phyloP scores from a whole-genome alignment of 2,888 invertebrate species.

The Abrostola triplasia region DNA sequence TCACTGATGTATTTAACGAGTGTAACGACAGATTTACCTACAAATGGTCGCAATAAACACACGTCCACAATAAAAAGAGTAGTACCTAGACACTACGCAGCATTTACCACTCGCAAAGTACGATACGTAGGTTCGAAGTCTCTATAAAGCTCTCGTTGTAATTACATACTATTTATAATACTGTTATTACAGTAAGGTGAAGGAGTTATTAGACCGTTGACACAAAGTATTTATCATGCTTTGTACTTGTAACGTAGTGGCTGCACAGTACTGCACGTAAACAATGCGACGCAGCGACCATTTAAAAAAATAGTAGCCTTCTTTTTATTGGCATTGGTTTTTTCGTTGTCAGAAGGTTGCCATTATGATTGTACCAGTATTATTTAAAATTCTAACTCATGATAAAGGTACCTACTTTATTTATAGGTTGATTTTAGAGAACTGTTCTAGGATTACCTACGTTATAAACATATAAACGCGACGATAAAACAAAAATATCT shows the following conservation, averaged over 20 bases:
- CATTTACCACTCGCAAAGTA: neutral
- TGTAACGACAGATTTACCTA: too few species aligned
- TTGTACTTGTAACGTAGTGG: constrained; percentile 1
- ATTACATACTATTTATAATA: constrained; percentile 16
- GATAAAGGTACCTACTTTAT: too few species aligned
- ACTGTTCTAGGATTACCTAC: too few species aligned
- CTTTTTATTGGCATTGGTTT: constrained; percentile 17
- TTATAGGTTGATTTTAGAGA: too few species aligned
- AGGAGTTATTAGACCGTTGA: constrained; percentile 31
- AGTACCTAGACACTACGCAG: neutral
- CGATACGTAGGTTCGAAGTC: neutral
- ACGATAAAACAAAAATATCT: neutral
- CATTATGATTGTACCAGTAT: constrained; percentile 1
- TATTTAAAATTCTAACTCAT: neutral
- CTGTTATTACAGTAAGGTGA: constrained; percentile 13
- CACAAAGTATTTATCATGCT: constrained; percentile 27
- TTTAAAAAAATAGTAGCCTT: constrained; percentile 4
- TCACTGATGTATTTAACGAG: too few species aligned
- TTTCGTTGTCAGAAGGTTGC: constrained; percentile 5
- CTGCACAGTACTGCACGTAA: constrained; percentile 23
- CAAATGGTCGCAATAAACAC: too few species aligned
- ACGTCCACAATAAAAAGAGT: too few species aligned
- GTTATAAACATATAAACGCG: neutral
- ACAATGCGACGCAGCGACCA: constrained; percentile 22
- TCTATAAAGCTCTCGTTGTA: neutral